Evolutionary conservation across 2,797 vertebrate species (phyloP).

Genomic region (Octomys mimax): DNA sequence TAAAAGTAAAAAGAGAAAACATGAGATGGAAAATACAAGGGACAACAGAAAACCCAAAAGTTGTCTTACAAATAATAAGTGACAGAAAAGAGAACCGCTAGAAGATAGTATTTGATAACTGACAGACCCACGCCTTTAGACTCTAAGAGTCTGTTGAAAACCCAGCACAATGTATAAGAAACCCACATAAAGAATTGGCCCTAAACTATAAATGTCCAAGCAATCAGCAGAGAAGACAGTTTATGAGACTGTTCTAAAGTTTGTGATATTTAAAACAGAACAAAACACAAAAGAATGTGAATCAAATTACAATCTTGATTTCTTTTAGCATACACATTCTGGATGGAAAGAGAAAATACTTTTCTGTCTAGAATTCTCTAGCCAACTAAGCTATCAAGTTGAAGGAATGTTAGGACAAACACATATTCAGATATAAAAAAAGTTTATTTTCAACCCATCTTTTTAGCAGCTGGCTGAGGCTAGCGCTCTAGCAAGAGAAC

Average conservation of each 20-base stretch:
- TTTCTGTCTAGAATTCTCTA: slow-evolving; percentile 13
- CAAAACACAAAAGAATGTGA: not conserved
- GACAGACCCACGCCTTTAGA: not conserved
- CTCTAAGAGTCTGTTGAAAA: not conserved
- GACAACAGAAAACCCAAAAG: not conserved
- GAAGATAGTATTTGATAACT: not conserved
- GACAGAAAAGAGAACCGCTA: not conserved
- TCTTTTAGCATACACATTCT: not conserved
- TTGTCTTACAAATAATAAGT: not conserved
- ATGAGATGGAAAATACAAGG: not conserved
- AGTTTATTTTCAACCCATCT: not conserved
- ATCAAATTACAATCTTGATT: not conserved
- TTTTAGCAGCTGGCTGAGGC: not conserved
- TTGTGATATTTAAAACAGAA: not conserved
- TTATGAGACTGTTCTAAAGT: slow-evolving; percentile 17
- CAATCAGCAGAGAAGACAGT: not conserved
- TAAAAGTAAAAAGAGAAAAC: not conserved
- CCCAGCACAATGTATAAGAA: not conserved
- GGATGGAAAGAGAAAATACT: not conserved
- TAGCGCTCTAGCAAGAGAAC: not conserved
- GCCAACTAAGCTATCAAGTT: slow-evolving; percentile 20
- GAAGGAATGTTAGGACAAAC: not conserved
- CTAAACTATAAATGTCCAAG: not conserved
- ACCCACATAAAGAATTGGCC: not conserved
- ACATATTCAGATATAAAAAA: not conserved